phyloP scores from a whole-genome alignment of 2,113 vertebrate species.

The Paedocypris sp. region DNA sequence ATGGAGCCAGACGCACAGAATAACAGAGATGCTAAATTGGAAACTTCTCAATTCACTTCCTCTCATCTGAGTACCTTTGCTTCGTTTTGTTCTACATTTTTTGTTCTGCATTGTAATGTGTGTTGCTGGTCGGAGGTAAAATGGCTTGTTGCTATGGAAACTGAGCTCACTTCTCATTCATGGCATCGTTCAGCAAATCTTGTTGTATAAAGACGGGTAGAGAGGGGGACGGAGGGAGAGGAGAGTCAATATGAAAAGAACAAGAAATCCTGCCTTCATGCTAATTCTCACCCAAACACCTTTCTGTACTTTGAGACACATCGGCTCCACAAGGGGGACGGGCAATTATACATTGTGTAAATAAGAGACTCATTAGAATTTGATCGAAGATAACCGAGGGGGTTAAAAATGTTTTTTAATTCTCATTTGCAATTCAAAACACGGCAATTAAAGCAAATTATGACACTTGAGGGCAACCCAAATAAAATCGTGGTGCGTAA shows the following conservation, averaged over 20 bases:
- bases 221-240: slow-evolving; percentile 10
- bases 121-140: slow-evolving; percentile 35
- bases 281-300: slow-evolving; percentile 16
- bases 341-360: slow-evolving; percentile 26
- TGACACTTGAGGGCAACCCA: slow-evolving; percentile 1
- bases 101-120: slow-evolving; percentile 30
- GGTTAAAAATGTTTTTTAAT: not conserved
- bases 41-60: slow-evolving; percentile 21
- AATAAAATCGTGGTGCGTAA: not conserved
- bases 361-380: slow-evolving; percentile 32
- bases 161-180: slow-evolving; percentile 42
- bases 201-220: slow-evolving; percentile 30
- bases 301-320: slow-evolving; percentile 15
- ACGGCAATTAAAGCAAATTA: slow-evolving; percentile 22
- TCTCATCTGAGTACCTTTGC: slow-evolving; percentile 2
- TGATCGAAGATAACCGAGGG: slow-evolving; percentile 11
- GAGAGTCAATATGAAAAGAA: slow-evolving; percentile 8
- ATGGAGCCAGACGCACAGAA: no score
- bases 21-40: slow-evolving; percentile 7
- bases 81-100: slow-evolving; percentile 21
- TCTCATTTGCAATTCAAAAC: slow-evolving; percentile 25
- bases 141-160: slow-evolving; percentile 43
- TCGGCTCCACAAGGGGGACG: not conserved
- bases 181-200: slow-evolving; percentile 35
- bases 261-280: slow-evolving; percentile 22